A percentile compares a stretch with the other conserved stretches of the same genome.
Evolutionary conservation across 2,113 vertebrate genomes (phyloP).

Genomic region (Meriones unguiculatus): DNA sequence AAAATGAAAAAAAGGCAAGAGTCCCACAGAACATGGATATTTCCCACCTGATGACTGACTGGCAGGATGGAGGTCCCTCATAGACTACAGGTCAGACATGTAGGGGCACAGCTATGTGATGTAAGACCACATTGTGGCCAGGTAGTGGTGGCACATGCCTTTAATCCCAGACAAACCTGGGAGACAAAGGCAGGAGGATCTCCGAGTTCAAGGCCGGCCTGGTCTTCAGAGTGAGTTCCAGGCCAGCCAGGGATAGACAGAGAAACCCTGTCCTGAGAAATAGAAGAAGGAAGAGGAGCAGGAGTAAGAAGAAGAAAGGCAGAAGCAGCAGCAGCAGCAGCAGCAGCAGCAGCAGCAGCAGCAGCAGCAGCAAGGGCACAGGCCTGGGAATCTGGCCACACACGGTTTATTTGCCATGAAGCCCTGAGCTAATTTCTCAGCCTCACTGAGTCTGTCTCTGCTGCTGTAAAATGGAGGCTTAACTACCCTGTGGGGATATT

Average conservation of each 20-base stretch:
- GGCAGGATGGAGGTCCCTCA: background rate
- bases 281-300: background rate
- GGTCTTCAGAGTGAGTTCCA: too few relatives aligned
- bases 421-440: slow-evolving; percentile 60
- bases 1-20: background rate
- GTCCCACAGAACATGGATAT: background rate
- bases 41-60: background rate
- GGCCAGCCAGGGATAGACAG: too few relatives aligned
- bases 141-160: too few relatives aligned
- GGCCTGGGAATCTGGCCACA: background rate
- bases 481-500: slow-evolving; percentile 47
- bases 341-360: background rate
- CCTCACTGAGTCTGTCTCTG: slow-evolving; percentile 38
- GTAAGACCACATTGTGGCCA: background rate
- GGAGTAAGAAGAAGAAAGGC: background rate
- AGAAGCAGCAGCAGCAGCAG: background rate
- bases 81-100: background rate
- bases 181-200: too few relatives aligned
- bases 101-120: background rate
- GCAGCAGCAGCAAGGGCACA: background rate
- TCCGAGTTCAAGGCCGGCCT: too few relatives aligned
- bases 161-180: too few relatives aligned
- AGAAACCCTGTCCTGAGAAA: too few relatives aligned
- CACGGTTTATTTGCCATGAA: slow-evolving; percentile 58
- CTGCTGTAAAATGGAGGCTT: slow-evolving; percentile 69